phyloP scores from a whole-genome alignment of 2,797 vertebrate species.

The Orestias chungarensis region DNA sequence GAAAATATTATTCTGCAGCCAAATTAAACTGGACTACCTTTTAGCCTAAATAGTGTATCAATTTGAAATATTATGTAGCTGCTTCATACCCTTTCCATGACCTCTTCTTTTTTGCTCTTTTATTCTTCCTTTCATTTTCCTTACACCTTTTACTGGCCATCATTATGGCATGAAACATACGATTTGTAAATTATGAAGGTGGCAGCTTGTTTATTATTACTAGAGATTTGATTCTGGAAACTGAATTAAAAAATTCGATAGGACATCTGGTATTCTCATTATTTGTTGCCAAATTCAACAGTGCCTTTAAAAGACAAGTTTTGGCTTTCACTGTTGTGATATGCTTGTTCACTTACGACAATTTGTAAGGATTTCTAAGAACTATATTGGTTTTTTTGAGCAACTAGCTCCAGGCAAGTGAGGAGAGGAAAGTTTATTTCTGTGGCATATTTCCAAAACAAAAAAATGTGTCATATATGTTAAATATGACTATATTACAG shows the following conservation, averaged over 20 bases:
- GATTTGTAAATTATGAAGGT: neutral
- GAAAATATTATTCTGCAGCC: slow-evolving; percentile 26
- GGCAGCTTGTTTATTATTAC: slow-evolving; percentile 4
- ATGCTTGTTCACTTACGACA: neutral
- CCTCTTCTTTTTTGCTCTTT: slow-evolving; percentile 21
- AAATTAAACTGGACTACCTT: slow-evolving; percentile 30
- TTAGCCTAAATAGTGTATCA: slow-evolving; percentile 21
- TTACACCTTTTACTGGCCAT: neutral
- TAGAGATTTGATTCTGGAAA: neutral
- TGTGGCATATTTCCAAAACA: too few relatives aligned
- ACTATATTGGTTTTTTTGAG: neutral
- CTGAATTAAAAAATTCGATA: neutral
- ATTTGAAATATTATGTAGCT: slow-evolving; percentile 24
- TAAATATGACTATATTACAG: too few relatives aligned
- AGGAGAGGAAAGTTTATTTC: neutral
- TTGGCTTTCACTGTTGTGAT: neutral
- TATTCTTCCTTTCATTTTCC: neutral
- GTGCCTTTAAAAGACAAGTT: neutral
- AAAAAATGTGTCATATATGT: too few relatives aligned
- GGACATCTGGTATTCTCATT: neutral
- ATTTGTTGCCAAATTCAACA: neutral
- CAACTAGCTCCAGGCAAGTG: neutral
- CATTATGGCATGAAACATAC: slow-evolving; percentile 17
- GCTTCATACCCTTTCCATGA: slow-evolving; percentile 22
- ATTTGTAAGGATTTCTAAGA: neutral